A percentile compares a stretch with the other conserved stretches of the same genome.
Conservation (phyloP, 2,888 invertebrate species). For the Caenorhabditis angaria region DNA sequence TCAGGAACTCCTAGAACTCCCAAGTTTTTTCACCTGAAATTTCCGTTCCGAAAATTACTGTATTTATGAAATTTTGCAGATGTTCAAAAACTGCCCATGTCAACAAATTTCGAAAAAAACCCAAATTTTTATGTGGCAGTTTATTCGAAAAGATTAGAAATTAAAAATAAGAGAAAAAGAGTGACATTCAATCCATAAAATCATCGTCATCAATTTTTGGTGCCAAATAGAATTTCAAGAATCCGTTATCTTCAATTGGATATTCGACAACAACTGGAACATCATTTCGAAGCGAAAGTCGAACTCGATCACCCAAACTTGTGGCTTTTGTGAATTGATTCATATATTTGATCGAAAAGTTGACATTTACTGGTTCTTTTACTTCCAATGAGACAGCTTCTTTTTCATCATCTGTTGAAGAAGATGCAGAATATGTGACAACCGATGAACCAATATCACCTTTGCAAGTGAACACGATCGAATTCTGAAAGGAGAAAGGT, state of each 20-base stretch:
- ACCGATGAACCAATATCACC: conserved; percentile 85
- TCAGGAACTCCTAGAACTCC: too few relatives aligned
- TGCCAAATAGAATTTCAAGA: conserved; percentile 94
- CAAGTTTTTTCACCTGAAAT: too few relatives aligned
- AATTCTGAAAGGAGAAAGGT: conserved; percentile 27
- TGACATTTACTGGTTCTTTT: conserved; percentile 94
- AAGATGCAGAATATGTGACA: conserved; percentile 60
- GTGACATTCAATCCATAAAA: too few relatives aligned
- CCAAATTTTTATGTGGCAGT: too few relatives aligned
- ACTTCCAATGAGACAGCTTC: conserved; percentile 82
- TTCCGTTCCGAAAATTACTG: too few relatives aligned
- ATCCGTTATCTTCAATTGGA: conserved; percentile 88
- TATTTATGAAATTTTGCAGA: too few relatives aligned
- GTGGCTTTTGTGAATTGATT: conserved; percentile 98
- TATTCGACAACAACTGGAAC: conserved; percentile 76
- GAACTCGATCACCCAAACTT: conserved; percentile 77
- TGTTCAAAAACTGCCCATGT: too few relatives aligned
- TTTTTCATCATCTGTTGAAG: conserved; percentile 49
- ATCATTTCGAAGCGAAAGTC: conserved; percentile 64
- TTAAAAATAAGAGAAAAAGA: neutral
- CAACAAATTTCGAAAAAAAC: too few relatives aligned
- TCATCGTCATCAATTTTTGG: conserved; percentile 99
- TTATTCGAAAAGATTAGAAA: too few relatives aligned
- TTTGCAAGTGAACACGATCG: conserved; percentile 80
- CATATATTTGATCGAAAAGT: conserved; percentile 88